Evolutionary conservation across 1,140 invertebrate genomes (phyloP).

Genomic region (Drosophila insularis): DNA sequence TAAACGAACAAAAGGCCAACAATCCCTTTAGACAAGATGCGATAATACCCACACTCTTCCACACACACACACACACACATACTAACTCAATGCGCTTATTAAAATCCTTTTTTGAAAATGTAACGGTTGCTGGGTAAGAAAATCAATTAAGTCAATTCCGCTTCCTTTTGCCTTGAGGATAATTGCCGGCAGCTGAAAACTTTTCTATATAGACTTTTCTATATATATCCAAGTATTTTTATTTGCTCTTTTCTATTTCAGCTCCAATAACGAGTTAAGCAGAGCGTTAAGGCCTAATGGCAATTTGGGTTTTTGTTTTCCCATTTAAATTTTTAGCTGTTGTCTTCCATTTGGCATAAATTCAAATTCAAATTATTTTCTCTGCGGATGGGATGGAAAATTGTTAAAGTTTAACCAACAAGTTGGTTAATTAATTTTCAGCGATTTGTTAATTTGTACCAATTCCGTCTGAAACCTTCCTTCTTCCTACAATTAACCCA

Average conservation of each 20-base stretch:
- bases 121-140: constrained; percentile 56
- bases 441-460: constrained; percentile 79
- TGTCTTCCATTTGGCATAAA: constrained; percentile 18
- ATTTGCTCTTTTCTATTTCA: constrained; percentile 31
- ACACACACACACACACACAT: constrained; percentile 6
- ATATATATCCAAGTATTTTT: background rate
- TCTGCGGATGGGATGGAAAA: constrained; percentile 33
- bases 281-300: constrained; percentile 77
- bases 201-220: constrained; percentile 60
- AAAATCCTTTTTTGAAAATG: constrained; percentile 73
- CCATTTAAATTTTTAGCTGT: constrained; percentile 9
- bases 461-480: constrained; percentile 49
- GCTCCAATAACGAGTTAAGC: constrained; percentile 75
- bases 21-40: constrained; percentile 34
- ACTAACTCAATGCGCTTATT: constrained; percentile 69
- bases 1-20: constrained; percentile 58
- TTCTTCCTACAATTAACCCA: constrained; percentile 65
- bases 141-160: constrained; percentile 81
- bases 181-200: constrained; percentile 71
- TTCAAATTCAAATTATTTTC: constrained; percentile 57
- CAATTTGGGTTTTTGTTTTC: constrained; percentile 57
- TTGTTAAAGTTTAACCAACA: constrained; percentile 68
- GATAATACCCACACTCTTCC: constrained; percentile 30
- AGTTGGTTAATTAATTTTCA: constrained; percentile 76
- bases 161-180: constrained; percentile 64